phyloP scores from a whole-genome alignment of 1,140 invertebrate species.

The Plodia interpunctella region DNA sequence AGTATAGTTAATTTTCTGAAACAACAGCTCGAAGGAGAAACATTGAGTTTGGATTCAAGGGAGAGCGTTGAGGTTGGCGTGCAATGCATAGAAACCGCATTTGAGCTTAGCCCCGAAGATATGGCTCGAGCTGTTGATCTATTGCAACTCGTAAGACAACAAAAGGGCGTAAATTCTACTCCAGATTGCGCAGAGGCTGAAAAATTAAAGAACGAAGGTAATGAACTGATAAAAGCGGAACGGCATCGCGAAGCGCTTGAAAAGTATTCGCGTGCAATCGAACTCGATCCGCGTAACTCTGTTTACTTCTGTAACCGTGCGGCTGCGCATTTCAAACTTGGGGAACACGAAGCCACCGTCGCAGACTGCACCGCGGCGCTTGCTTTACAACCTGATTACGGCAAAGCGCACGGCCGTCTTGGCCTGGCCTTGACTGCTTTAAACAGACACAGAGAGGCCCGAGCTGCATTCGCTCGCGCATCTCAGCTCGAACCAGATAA shows the following conservation, averaged over 20 bases:
- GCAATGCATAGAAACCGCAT: slow-evolving; percentile 91
- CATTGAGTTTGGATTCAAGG: slow-evolving; percentile 79
- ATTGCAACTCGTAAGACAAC: slow-evolving; percentile 69
- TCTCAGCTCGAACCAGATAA: slow-evolving; percentile 94
- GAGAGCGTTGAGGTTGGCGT: slow-evolving; percentile 89
- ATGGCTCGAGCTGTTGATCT: slow-evolving; percentile 60
- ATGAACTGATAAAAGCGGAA: slow-evolving; percentile 89
- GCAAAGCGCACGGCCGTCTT: slow-evolving; percentile 96
- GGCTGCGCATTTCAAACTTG: slow-evolving; percentile 92
- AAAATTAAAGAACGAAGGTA: slow-evolving; percentile 89
- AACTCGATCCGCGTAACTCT: slow-evolving; percentile 90
- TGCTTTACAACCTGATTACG: slow-evolving; percentile 91
- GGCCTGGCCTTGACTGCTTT: slow-evolving; percentile 93
- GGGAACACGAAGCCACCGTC: slow-evolving; percentile 88
- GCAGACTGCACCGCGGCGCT: slow-evolving; percentile 94
- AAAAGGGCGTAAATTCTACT: slow-evolving; percentile 22
- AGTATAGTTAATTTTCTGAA: slow-evolving; percentile 70
- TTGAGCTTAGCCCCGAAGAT: slow-evolving; percentile 79
- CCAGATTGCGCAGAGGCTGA: slow-evolving; percentile 80
- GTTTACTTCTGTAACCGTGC: slow-evolving; percentile 98
- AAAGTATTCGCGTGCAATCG: slow-evolving; percentile 90
- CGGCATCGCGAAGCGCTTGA: slow-evolving; percentile 88
- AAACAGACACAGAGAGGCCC: slow-evolving; percentile 88
- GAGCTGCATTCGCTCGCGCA: slow-evolving; percentile 91
- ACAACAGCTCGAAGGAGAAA: slow-evolving; percentile 56